Evolutionary conservation across 2,113 vertebrate species (phyloP).

Genomic region (Chiloscyllium plagiosum): DNA sequence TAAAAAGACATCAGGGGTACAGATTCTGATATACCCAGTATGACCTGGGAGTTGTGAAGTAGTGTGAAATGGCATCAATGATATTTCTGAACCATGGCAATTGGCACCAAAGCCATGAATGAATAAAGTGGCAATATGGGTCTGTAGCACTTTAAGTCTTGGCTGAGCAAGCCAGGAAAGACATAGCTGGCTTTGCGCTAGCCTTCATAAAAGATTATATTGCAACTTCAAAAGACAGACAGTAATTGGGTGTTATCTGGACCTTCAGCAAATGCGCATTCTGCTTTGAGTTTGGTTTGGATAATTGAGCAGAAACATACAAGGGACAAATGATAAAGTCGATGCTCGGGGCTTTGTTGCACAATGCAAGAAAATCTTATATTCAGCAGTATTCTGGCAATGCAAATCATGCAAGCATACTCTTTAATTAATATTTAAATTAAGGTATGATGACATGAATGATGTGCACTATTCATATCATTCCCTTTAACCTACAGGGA

Average conservation of each 20-base stretch:
- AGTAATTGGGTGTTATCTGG: background rate
- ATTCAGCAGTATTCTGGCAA: background rate
- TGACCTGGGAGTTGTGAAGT: background rate
- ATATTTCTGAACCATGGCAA: background rate
- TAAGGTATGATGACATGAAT: background rate
- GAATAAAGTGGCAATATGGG: background rate
- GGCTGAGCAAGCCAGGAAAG: background rate
- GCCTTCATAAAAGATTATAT: background rate
- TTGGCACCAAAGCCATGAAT: background rate
- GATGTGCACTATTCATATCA: background rate
- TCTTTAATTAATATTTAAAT: conserved; percentile 32
- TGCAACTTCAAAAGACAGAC: conserved; percentile 21
- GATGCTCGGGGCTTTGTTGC: background rate
- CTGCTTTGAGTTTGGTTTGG: background rate
- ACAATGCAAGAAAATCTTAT: background rate
- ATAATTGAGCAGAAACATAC: conserved; percentile 19
- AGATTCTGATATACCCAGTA: background rate
- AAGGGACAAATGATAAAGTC: background rate
- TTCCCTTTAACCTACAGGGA: background rate
- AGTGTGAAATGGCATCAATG: background rate
- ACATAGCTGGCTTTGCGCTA: background rate
- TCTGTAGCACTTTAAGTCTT: background rate
- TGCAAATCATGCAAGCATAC: background rate
- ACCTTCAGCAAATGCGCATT: background rate
- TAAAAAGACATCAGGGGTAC: background rate